phyloP scores from a whole-genome alignment of 1,140 invertebrate genomes.

The Ladona fulva region DNA sequence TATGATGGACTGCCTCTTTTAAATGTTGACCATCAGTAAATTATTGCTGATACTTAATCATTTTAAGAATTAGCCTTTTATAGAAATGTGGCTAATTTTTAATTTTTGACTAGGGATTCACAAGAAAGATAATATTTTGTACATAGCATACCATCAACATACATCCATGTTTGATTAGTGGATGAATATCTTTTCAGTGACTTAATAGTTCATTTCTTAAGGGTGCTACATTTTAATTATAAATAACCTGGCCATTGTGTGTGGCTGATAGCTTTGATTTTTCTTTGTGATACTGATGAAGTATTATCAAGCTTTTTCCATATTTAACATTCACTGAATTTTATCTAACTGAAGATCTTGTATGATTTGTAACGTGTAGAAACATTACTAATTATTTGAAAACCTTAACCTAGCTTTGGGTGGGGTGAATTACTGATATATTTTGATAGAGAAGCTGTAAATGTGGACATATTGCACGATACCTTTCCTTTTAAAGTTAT shows the following conservation, averaged over 20 bases:
- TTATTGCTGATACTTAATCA: background rate
- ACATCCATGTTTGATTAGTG: background rate
- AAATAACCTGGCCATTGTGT: background rate
- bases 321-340: background rate
- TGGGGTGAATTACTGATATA: background rate
- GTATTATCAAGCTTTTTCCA: background rate
- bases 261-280: background rate
- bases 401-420: background rate
- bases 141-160: background rate
- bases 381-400: background rate
- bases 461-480: background rate
- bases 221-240: background rate
- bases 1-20: background rate
- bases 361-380: background rate
- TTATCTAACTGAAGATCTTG: background rate
- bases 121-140: background rate
- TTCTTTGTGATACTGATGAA: constrained; percentile 1
- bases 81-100: background rate
- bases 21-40: background rate
- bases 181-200: background rate
- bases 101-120: background rate
- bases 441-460: background rate
- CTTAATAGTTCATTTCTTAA: constrained; percentile 4
- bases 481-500: background rate
- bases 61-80: background rate